These are phyloP conservation scores for Schizopygopsis pylzovi DNA, from an alignment of 2,797 vertebrate genomes.

Conservation along the genomic window DNA sequence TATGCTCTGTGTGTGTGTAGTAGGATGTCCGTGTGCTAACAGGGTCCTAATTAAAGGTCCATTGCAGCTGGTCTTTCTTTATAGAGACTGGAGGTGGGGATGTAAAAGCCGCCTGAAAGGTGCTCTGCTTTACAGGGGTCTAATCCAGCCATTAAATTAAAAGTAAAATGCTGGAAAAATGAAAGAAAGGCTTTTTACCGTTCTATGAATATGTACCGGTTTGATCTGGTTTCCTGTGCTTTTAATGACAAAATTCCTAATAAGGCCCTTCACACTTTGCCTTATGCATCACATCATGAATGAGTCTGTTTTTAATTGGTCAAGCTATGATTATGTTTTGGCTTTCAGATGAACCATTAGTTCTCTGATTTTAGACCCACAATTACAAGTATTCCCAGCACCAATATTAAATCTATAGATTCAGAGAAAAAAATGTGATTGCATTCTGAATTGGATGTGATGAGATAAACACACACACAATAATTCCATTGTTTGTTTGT, in stretches of 20 bases:
- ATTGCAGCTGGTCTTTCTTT: slow-evolving; percentile 71
- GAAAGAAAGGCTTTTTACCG: slow-evolving; percentile 63
- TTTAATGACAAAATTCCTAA: slow-evolving; percentile 53
- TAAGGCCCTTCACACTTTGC: slow-evolving; percentile 35
- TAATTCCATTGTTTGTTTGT: background rate
- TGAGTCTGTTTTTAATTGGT: background rate
- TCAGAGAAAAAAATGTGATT: background rate
- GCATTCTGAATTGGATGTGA: background rate
- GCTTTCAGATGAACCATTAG: background rate
- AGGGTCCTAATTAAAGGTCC: slow-evolving; percentile 65
- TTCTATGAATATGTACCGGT: slow-evolving; percentile 57
- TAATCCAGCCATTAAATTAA: slow-evolving; percentile 73
- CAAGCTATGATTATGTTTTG: slow-evolving; percentile 16
- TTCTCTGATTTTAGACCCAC: background rate
- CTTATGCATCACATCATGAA: slow-evolving; percentile 24
- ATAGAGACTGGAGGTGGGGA: slow-evolving; percentile 69
- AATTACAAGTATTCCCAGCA: background rate
- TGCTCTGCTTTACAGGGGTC: slow-evolving; percentile 70
- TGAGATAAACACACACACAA: background rate
- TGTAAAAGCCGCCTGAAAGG: slow-evolving; percentile 71
- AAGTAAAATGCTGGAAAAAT: slow-evolving; percentile 58
- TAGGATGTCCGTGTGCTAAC: slow-evolving; percentile 62
- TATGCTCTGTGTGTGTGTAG: slow-evolving; percentile 20
- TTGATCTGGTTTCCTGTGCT: slow-evolving; percentile 63
- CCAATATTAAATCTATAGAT: background rate